A percentile compares a stretch with the other conserved stretches of the same genome.
Conservation (phyloP, 2,888 invertebrate genomes). For the Pocota personata region DNA sequence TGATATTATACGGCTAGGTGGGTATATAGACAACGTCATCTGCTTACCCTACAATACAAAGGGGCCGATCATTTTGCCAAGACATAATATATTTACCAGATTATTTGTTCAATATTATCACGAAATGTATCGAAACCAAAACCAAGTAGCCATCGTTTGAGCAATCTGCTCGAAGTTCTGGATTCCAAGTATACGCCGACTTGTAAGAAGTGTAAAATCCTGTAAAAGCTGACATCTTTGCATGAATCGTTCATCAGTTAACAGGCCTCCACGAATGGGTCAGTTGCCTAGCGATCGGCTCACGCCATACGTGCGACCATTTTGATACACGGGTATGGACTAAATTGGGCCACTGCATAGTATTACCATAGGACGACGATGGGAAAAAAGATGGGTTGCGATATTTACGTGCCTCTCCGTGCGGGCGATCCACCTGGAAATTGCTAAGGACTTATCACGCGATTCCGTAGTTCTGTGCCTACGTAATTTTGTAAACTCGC, state of each 20-base stretch:
- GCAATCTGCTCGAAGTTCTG: too few relatives aligned
- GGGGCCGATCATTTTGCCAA: too few relatives aligned
- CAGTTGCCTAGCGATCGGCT: conserved; percentile 49
- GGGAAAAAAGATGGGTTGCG: conserved; percentile 70
- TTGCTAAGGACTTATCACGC: conserved; percentile 44
- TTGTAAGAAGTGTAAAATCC: conserved; percentile 17
- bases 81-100: too few relatives aligned
- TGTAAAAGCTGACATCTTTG: conserved; percentile 3
- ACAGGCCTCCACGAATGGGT: conserved; percentile 49
- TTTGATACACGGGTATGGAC: conserved; percentile 64
- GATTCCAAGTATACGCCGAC: too few relatives aligned
- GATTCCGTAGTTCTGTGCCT: conserved; percentile 52
- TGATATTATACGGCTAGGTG: too few relatives aligned
- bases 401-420: conserved; percentile 40
- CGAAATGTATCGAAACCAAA: conserved; percentile 24
- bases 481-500: conserved; percentile 46
- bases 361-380: conserved; percentile 31
- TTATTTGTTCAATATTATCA: conserved; percentile 17
- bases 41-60: too few relatives aligned
- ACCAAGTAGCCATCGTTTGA: conserved; percentile 15
- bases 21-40: too few relatives aligned
- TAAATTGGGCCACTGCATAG: neutral
- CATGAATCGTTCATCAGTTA: conserved; percentile 7
- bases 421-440: conserved; percentile 47
- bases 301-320: conserved; percentile 54